Percentiles rank a stretch among this genome's conserved stretches.
phyloP scores from a whole-genome alignment of 2,113 vertebrate species.

The Syngnathus floridae region DNA sequence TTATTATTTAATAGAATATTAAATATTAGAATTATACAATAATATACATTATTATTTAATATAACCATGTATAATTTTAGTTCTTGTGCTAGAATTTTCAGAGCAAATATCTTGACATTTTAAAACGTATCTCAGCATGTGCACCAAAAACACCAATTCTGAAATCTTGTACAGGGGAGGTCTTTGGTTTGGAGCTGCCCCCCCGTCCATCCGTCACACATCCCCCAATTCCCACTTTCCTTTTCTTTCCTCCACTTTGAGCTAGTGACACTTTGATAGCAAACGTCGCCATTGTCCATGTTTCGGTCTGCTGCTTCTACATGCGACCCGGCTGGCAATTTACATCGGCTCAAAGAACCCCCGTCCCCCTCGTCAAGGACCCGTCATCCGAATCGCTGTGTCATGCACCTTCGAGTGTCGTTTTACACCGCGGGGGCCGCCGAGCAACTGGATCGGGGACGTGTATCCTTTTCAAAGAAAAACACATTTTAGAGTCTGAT shows the following conservation, averaged over 20 bases:
- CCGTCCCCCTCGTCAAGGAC: conserved; percentile 50
- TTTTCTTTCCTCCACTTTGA: conserved; percentile 52
- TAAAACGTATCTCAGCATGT: conserved; percentile 15
- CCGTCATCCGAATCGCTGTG: conserved; percentile 60
- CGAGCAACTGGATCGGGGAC: conserved; percentile 56
- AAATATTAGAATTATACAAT: no score
- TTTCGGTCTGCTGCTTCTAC: conserved; percentile 57
- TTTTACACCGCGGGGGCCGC: conserved; percentile 52
- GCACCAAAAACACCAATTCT: conserved; percentile 40
- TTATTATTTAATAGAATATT: no score
- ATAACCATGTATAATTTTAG: not conserved
- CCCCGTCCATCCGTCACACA: conserved; percentile 46
- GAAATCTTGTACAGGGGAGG: conserved; percentile 34
- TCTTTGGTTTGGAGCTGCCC: conserved; percentile 25
- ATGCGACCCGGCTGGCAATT: conserved; percentile 56
- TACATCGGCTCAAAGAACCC: conserved; percentile 60
- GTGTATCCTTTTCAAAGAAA: conserved; percentile 45
- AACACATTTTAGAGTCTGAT: conserved; percentile 32
- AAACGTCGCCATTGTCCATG: conserved; percentile 54
- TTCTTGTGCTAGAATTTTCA: not conserved
- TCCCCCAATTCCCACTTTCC: conserved; percentile 31
- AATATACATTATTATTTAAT: no score
- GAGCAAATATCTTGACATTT: not conserved
- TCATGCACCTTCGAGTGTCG: conserved; percentile 57
- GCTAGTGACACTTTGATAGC: conserved; percentile 62